Evolutionary conservation across 2,888 invertebrate species (phyloP).

Genomic region (Cantharis rustica): DNA sequence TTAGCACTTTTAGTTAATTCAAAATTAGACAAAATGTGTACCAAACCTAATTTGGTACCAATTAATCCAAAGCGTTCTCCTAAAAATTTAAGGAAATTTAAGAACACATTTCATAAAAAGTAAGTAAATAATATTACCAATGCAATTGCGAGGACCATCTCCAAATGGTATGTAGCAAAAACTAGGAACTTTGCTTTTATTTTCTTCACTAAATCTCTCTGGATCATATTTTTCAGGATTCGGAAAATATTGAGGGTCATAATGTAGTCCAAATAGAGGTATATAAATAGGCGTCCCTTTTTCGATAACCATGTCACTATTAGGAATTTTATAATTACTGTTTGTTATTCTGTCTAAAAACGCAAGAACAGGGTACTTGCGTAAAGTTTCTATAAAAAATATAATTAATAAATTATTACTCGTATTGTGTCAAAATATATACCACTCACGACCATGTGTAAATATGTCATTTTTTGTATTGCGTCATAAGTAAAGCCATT

Average conservation of each 20-base stretch:
- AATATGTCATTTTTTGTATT: conserved; percentile 49
- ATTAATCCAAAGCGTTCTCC: conserved; percentile 51
- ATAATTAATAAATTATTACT: neutral
- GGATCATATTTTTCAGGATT: conserved; percentile 53
- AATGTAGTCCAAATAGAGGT: conserved; percentile 48
- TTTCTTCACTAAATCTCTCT: conserved; percentile 48
- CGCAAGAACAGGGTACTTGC: conserved; percentile 53
- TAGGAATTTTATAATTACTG: conserved; percentile 43
- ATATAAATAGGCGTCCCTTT: conserved; percentile 50
- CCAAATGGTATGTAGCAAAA: conserved; percentile 38
- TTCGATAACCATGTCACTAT: conserved; percentile 40
- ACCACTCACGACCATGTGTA: neutral
- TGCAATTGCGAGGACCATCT: conserved; percentile 36
- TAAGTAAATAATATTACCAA: conserved; percentile 28
- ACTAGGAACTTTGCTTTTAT: conserved; percentile 28
- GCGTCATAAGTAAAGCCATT: conserved; percentile 54
- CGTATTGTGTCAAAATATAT: conserved; percentile 33
- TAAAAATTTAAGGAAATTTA: conserved; percentile 36
- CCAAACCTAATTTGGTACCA: conserved; percentile 48
- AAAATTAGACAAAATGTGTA: conserved; percentile 44
- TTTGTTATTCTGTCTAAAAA: conserved; percentile 44
- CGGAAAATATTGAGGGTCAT: conserved; percentile 48
- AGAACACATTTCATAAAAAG: neutral
- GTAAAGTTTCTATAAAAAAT: conserved; percentile 52
- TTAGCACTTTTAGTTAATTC: conserved; percentile 42